Base-by-base conservation (phyloP, 2,113 vertebrate species). In the Centropus unirufus region DNA sequence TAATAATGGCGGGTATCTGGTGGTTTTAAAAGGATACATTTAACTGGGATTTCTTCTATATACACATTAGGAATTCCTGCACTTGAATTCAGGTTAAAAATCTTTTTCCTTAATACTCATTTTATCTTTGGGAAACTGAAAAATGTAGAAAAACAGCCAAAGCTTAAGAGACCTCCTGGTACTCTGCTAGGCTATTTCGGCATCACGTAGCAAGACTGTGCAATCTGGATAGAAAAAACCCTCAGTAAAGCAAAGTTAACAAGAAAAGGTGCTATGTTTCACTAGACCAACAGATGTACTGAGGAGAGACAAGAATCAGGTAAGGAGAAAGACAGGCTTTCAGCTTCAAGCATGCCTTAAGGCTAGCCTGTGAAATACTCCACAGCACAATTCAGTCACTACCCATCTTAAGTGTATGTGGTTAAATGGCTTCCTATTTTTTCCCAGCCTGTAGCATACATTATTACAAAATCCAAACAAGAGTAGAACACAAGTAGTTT, bases 161-260 rank as follows among this genome's bases (percentile, higher is more conserved):
- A 57, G 23, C n/a, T 46, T 14, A 61, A 27, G 24, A 34, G 42
- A 6, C 57, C 69, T 36, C n/a, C 29, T 15, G n/a, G 49, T 23
- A 64, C 23, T 9, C 34, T 59, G 64, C 39, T 22, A n/a, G 27
- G 51, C 57, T 10, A 15, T 14, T 55, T 5, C 16, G 21, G 46
- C 34, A 14, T n/a, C 46, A 52, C 30, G 36, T 14, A 32, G n/a
- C 0, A 10, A 59, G 44, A 58, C n/a, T 26, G 47, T 0, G 1
- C 30, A 54, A 47, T 16, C 24, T 59, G 32, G 8, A 30, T 2
- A 52, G 57, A 70, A 76, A 76, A 77, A 64, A 6, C 46, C 46
- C 11, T 83, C 61, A 52, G 32, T 21, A 79, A 51, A 89, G 32
- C 18, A 12, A 63, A 29, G 66, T 27, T 62, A 29, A 21, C 44